Percentiles rank a stretch among this genome's conserved stretches.
Conservation (phyloP, 2,113 vertebrate genomes). For the Pipra filicauda region DNA sequence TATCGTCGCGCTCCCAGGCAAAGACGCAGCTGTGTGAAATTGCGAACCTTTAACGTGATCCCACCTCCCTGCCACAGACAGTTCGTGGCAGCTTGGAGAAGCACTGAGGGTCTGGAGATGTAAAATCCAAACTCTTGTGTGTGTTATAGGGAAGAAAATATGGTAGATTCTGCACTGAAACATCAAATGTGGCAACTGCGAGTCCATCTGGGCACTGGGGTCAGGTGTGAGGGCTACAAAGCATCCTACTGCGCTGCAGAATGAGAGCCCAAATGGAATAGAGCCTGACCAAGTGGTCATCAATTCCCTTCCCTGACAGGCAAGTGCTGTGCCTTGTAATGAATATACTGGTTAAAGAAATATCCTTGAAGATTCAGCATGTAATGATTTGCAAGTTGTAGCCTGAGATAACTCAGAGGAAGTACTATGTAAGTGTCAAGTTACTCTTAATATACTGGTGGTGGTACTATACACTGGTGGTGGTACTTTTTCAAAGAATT, state of each 20-base stretch:
- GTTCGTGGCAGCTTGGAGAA: constrained; percentile 2
- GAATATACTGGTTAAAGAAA: not conserved
- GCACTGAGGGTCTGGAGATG: not conserved
- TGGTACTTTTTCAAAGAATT: constrained; percentile 51
- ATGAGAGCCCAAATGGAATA: not conserved
- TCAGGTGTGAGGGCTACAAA: constrained; percentile 23
- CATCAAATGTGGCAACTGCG: not conserved
- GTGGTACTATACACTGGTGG: constrained; percentile 3
- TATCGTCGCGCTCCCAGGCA: not conserved
- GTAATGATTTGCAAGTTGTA: constrained; percentile 47
- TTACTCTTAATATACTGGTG: constrained; percentile 34
- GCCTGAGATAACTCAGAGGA: constrained; percentile 47
- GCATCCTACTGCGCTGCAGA: not conserved
- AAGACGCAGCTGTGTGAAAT: constrained; percentile 58
- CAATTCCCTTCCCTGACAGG: not conserved
- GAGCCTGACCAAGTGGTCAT: not conserved
- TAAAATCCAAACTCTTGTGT: constrained; percentile 8
- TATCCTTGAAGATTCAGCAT: not conserved
- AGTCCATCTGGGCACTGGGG: not conserved
- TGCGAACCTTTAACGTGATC: constrained; percentile 47
- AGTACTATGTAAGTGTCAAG: constrained; percentile 50
- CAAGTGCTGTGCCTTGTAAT: not conserved
- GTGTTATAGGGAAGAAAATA: not conserved
- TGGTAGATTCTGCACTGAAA: not conserved
- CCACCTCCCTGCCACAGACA: constrained; percentile 11